phyloP scores from a whole-genome alignment of 2,113 vertebrate species.

The Xiphias gladius region DNA sequence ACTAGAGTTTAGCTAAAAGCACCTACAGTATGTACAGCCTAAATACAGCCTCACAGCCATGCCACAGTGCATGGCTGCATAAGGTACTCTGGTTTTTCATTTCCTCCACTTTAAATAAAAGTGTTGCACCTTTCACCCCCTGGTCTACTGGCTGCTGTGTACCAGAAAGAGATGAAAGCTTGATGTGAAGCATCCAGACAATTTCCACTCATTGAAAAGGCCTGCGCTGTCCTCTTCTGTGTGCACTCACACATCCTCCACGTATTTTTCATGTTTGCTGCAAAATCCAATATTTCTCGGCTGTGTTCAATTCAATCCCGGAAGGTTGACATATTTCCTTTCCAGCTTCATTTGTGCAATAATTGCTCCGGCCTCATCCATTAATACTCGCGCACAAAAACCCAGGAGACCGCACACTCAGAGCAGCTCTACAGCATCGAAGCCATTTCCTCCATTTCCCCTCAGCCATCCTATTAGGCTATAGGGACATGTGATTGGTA shows the following conservation, averaged over 20 bases:
- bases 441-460: conserved; percentile 60
- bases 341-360: conserved; percentile 55
- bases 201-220: conserved; percentile 3
- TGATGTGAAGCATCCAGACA: conserved; percentile 21
- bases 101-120: conserved; percentile 21
- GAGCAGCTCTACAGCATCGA: conserved; percentile 35
- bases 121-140: not conserved
- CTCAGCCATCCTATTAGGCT: conserved; percentile 62
- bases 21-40: not conserved
- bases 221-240: not conserved
- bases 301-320: conserved; percentile 24
- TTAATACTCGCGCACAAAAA: conserved; percentile 49
- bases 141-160: conserved; percentile 14
- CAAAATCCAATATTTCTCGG: conserved; percentile 43
- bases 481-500: conserved; percentile 68
- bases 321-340: conserved; percentile 53
- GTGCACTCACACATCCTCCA: conserved; percentile 25
- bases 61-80: not conserved
- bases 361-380: conserved; percentile 58
- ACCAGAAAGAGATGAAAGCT: conserved; percentile 32
- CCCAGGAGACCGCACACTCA: conserved; percentile 34
- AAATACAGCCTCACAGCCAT: not conserved
- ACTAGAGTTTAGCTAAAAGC: not conserved
- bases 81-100: not conserved
- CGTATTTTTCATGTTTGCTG: conserved; percentile 36